Evolutionary conservation across 2,113 vertebrate species (phyloP), one percentile per base, ranked within the genome.

Genomic region (Crotophaga sulcirostris): DNA sequence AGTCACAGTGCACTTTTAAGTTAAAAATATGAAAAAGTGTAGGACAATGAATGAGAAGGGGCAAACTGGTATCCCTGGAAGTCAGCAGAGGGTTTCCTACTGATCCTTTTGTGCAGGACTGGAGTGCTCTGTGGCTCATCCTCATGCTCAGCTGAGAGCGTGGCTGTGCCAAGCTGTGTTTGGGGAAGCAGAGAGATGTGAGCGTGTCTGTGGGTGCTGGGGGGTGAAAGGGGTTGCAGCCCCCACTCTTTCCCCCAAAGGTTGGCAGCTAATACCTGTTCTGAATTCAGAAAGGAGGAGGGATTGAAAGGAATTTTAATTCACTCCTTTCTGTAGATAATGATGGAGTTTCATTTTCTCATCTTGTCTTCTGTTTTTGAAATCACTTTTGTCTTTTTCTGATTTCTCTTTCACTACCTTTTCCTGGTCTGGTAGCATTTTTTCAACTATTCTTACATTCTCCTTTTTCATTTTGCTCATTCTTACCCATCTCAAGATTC

Each of bases 101-200:
- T 36, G 68, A 13, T 51, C 31, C 19, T 33, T 40, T 75, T 72
- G 62, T 33, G 34, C 15, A 56, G 58, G 34, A 77, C 51, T 51
- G 74, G 58, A 33, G 40, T 33, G 18, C 28, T 64, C 23, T 47
- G 49, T 36, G 52, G 36, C 29, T 67, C 21, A 14, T 3, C 29
- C n/a, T n/a, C 4, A 0, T 31, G n/a, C 55, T 51, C 1, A 6
- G 51, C 51, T 56, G 45, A 11, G 9, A 38, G 16, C 0, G 0
- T 29, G 77, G 33, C 36, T 69, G 55, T 66, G 31, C 36, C 36
- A 28, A n/a, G 49, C 19, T 20, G 40, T 3, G 10, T 6, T 28
- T 16, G 10, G 13, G n/a, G 7, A 56, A 13, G 40, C 63, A 55
- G 55, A 31, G 15, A 0, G 2, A 6, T 0, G 3, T 17, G 20